Evolutionary conservation across 2,888 invertebrate genomes (phyloP).

Genomic region (Subacronicta megacephala): DNA sequence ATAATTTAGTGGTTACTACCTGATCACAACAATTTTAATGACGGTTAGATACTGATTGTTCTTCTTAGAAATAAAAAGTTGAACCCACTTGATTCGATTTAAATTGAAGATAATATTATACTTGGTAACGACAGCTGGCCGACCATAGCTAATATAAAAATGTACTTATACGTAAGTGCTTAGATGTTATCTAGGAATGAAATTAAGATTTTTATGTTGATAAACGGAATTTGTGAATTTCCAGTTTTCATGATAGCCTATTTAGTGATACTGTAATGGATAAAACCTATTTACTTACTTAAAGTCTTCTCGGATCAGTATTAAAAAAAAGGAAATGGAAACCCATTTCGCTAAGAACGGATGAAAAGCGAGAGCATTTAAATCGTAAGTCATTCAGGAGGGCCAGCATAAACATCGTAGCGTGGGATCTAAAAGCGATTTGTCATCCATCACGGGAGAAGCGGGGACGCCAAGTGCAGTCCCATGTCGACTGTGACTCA

Average conservation of each 20-base stretch:
- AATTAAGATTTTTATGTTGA: slow-evolving; percentile 42
- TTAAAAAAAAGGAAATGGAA: slow-evolving; percentile 51
- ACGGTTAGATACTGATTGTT: slow-evolving; percentile 51
- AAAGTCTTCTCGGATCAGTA: slow-evolving; percentile 28
- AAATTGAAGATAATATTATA: slow-evolving; percentile 51
- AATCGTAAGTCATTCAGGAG: slow-evolving; percentile 71
- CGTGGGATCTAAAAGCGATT: slow-evolving; percentile 81
- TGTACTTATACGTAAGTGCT: slow-evolving; percentile 41
- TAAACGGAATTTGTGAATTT: slow-evolving; percentile 34
- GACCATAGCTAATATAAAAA: slow-evolving; percentile 39
- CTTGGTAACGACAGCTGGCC: slow-evolving; percentile 33
- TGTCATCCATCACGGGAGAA: slow-evolving; percentile 82
- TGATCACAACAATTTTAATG: slow-evolving; percentile 55
- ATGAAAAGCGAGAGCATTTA: slow-evolving; percentile 63
- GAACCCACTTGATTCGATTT: slow-evolving; percentile 47
- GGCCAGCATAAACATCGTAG: slow-evolving; percentile 69
- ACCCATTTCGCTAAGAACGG: slow-evolving; percentile 52
- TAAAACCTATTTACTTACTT: slow-evolving; percentile 31
- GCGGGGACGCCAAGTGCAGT: slow-evolving; percentile 83
- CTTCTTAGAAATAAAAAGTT: slow-evolving; percentile 54
- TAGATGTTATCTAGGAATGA: slow-evolving; percentile 46
- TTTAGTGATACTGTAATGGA: slow-evolving; percentile 18
- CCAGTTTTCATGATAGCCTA: slow-evolving; percentile 25
- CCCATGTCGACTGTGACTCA: slow-evolving; percentile 84
- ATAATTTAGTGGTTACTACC: slow-evolving; percentile 54